phyloP scores from a whole-genome alignment of 1,140 invertebrate genomes.

The Cotesia typhae region DNA sequence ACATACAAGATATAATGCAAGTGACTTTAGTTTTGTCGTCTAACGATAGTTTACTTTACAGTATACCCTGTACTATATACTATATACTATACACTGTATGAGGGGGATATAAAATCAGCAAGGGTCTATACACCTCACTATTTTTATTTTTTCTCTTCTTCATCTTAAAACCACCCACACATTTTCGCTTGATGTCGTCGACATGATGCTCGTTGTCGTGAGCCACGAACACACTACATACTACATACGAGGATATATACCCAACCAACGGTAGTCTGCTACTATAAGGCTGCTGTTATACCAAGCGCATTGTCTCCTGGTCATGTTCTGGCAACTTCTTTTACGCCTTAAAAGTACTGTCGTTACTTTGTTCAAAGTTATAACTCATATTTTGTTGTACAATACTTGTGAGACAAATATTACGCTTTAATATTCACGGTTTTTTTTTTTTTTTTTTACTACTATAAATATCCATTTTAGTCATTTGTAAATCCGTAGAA shows the following conservation, averaged over 20 bases:
- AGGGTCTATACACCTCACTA: slow-evolving; percentile 40
- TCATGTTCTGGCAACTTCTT: slow-evolving; percentile 17
- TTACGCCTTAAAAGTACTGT: slow-evolving; percentile 8
- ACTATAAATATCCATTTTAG: no score
- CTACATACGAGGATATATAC: not conserved
- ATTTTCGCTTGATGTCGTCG: slow-evolving; percentile 1
- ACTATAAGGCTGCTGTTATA: not conserved
- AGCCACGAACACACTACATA: slow-evolving; percentile 7
- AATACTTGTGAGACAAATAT: not conserved
- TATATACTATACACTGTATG: slow-evolving; percentile 6
- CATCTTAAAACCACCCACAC: slow-evolving; percentile 32
- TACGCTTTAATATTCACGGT: slow-evolving; percentile 22
- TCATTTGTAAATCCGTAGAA: no score
- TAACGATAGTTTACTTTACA: not conserved
- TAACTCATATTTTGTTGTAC: not conserved
- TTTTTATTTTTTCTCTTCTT: no score
- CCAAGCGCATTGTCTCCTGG: slow-evolving; percentile 10
- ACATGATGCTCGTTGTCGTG: slow-evolving; percentile 8
- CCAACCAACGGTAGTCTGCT: no score
- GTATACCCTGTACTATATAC: not conserved
- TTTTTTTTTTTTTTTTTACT: no score
- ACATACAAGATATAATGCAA: slow-evolving; percentile 8
- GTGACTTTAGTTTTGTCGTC: slow-evolving; percentile 40
- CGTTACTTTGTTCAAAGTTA: not conserved
- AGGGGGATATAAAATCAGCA: slow-evolving; percentile 24